These are phyloP conservation scores for Crypturellus tataupa DNA, from an alignment of 2,797 vertebrate species.

Conservation along the genomic window DNA sequence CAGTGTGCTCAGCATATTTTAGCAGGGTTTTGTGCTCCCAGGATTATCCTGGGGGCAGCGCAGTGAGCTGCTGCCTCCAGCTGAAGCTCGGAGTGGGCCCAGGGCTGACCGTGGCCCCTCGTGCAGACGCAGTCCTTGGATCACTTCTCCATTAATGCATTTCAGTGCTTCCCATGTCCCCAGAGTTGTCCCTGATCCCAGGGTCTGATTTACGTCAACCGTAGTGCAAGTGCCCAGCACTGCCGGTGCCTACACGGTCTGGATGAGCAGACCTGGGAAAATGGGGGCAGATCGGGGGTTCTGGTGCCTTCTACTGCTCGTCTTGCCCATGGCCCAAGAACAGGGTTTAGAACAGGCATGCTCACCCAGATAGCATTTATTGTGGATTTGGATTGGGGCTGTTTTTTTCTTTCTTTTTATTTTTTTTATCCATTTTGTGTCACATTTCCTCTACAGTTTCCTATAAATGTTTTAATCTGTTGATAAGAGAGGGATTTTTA, in stretches of 20 bases:
- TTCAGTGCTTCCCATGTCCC: not conserved
- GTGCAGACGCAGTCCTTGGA: accelerated
- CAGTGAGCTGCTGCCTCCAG: not conserved
- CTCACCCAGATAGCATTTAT: not conserved
- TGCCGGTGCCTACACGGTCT: not conserved
- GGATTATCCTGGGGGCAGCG: not conserved
- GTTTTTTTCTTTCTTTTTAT: not conserved
- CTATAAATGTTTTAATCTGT: not conserved
- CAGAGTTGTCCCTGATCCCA: not conserved
- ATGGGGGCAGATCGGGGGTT: not conserved
- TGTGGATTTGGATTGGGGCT: not conserved
- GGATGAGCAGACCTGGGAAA: not conserved
- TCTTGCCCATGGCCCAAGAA: not conserved
- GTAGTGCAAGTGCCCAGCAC: not conserved
- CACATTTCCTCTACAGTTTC: not conserved
- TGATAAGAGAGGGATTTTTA: not conserved
- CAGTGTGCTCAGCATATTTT: accelerated
- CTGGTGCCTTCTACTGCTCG: not conserved
- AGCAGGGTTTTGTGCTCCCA: no score
- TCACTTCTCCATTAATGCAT: not conserved
- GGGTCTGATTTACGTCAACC: not conserved
- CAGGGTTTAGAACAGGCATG: not conserved
- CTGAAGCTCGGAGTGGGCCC: not conserved
- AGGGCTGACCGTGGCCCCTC: accelerated
- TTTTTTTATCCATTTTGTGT: not conserved